Evolutionary conservation across 2,113 vertebrate species (phyloP).

Genomic region (Phalacrocorax brasilianus): DNA sequence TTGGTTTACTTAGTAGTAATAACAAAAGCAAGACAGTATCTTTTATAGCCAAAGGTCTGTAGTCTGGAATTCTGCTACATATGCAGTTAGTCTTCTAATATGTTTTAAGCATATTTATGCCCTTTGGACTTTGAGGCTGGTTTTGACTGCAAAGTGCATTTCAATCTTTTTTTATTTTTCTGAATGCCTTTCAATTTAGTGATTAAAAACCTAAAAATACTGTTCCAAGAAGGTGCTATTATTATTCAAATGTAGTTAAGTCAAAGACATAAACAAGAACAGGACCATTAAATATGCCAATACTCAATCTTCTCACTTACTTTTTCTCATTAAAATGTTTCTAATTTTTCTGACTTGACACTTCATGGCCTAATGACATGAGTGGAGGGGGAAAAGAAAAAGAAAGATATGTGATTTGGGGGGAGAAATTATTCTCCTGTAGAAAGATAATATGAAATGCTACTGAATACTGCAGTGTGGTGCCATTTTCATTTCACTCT

Average conservation of each 20-base stretch:
- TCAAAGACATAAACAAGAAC: background rate
- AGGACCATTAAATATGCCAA: background rate
- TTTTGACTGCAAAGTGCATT: background rate
- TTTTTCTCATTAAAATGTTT: background rate
- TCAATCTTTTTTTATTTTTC: background rate
- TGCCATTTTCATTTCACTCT: slow-evolving; percentile 1
- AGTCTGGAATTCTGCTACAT: background rate
- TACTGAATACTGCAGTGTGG: background rate
- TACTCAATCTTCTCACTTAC: background rate
- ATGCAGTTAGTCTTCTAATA: background rate
- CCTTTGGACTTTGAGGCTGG: background rate
- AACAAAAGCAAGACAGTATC: background rate
- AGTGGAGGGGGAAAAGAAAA: background rate
- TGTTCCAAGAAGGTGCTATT: background rate
- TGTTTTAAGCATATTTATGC: background rate
- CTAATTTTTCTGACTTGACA: background rate
- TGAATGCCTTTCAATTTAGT: background rate
- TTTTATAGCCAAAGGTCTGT: background rate
- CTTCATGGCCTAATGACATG: background rate
- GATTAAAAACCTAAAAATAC: slow-evolving; percentile 26
- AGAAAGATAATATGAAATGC: background rate
- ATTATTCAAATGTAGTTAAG: background rate
- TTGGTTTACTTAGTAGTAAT: background rate
- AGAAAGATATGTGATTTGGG: background rate
- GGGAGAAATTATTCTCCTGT: background rate